phyloP scores from a whole-genome alignment of 2,888 invertebrate genomes.

The Callinectes sapidus region DNA sequence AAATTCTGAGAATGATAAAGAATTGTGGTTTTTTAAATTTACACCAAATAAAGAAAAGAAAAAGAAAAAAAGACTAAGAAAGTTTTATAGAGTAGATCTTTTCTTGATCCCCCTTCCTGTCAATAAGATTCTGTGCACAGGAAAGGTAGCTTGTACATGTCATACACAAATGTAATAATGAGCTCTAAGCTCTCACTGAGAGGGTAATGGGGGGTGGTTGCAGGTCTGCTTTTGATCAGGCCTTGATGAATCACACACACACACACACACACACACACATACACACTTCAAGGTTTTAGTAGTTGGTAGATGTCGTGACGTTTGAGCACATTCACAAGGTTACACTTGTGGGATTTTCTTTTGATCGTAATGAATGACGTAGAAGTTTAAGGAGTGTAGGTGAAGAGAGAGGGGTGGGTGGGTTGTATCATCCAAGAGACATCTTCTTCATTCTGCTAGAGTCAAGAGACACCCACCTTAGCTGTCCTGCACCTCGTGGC shows the following conservation, averaged over 20 bases:
- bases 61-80: too few relatives aligned
- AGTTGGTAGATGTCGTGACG: neutral
- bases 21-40: too few relatives aligned
- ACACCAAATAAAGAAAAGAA: too few relatives aligned
- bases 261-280: neutral
- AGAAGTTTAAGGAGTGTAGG: neutral
- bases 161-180: neutral
- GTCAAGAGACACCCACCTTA: neutral
- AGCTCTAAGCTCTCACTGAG: too few relatives aligned
- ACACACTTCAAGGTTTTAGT: neutral
- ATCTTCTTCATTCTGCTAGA: neutral
- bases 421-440: neutral
- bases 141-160: too few relatives aligned
- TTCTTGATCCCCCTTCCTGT: too few relatives aligned
- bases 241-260: too few relatives aligned
- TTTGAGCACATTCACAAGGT: neutral
- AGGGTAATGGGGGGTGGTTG: too few relatives aligned
- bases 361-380: neutral
- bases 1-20: too few relatives aligned
- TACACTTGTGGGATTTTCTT: neutral
- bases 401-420: slow-evolving; percentile 21
- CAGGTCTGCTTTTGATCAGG: too few relatives aligned
- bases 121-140: too few relatives aligned
- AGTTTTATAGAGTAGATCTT: too few relatives aligned
- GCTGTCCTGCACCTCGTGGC: neutral